phyloP scores from a whole-genome alignment of 2,888 invertebrate genomes.

The Calameuta filiformis region DNA sequence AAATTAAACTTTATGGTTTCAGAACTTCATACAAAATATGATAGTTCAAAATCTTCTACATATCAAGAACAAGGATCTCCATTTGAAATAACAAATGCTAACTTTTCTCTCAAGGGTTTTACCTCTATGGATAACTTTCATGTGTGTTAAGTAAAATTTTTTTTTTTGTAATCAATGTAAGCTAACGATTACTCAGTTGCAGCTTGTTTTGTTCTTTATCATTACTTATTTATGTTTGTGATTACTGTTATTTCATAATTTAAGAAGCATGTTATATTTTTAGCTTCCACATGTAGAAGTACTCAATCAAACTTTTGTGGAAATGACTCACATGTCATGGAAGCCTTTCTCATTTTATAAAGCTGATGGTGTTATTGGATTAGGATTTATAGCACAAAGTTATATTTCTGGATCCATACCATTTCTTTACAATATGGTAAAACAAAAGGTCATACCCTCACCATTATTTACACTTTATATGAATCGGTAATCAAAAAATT shows the following conservation, averaged over 20 bases:
- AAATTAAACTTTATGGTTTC: conserved; percentile 25
- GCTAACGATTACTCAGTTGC: background rate
- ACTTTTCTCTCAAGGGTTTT: conserved; percentile 74
- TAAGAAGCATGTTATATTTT: background rate
- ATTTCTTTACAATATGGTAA: conserved; percentile 75
- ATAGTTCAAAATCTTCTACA: conserved; percentile 73
- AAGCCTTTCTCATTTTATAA: conserved; percentile 73
- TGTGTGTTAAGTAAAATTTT: conserved; percentile 62
- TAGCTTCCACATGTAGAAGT: conserved; percentile 71
- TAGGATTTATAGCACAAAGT: conserved; percentile 70
- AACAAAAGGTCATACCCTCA: conserved; percentile 67
- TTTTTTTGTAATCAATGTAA: background rate
- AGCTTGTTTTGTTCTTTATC: background rate
- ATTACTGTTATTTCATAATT: conserved; percentile 16
- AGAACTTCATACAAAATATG: conserved; percentile 78
- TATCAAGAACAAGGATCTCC: conserved; percentile 73
- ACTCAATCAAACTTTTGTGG: conserved; percentile 76
- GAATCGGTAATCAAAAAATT: conserved; percentile 68
- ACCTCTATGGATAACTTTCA: conserved; percentile 74
- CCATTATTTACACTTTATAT: conserved; percentile 78
- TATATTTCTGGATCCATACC: conserved; percentile 70
- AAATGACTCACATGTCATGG: conserved; percentile 75
- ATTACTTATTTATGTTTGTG: background rate
- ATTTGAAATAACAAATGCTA: conserved; percentile 70
- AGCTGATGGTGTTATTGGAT: conserved; percentile 79